Percentiles rank a stretch among this genome's conserved stretches.
These are phyloP conservation scores for Athalia rosae DNA, from an alignment of 2,888 invertebrate species.

Conservation along the genomic window DNA sequence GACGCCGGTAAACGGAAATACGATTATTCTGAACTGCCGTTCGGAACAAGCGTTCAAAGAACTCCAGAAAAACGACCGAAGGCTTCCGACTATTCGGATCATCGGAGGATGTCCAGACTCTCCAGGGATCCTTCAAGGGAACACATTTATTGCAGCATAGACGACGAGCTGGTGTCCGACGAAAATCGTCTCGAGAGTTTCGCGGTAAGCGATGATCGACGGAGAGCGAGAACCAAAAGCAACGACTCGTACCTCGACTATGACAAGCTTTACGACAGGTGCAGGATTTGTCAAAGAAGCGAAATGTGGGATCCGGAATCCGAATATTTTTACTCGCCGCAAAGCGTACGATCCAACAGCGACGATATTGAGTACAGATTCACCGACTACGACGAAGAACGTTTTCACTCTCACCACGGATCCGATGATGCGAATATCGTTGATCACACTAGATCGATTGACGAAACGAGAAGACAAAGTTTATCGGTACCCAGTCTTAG, in stretches of 20 bases:
- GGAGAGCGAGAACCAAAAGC: slow-evolving; percentile 62
- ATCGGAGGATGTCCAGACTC: slow-evolving; percentile 2
- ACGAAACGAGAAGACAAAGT: slow-evolving; percentile 50
- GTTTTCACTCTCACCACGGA: slow-evolving; percentile 28
- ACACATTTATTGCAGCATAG: slow-evolving; percentile 76
- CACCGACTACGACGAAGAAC: slow-evolving; percentile 47
- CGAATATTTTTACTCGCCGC: slow-evolving; percentile 50
- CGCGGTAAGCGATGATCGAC: slow-evolving; percentile 20
- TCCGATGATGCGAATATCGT: not conserved
- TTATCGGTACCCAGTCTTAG: slow-evolving; percentile 55
- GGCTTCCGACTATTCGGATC: slow-evolving; percentile 23
- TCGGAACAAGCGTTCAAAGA: slow-evolving; percentile 52
- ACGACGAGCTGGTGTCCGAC: slow-evolving; percentile 74
- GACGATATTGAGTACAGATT: slow-evolving; percentile 46
- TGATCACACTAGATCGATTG: slow-evolving; percentile 1
- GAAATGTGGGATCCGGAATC: slow-evolving; percentile 23
- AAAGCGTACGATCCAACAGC: not conserved
- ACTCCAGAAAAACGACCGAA: slow-evolving; percentile 57
- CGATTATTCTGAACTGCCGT: slow-evolving; percentile 56
- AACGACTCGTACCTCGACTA: slow-evolving; percentile 65
- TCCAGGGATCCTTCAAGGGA: slow-evolving; percentile 55
- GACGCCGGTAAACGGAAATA: slow-evolving; percentile 61
- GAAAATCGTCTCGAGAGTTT: slow-evolving; percentile 42
- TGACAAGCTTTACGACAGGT: slow-evolving; percentile 57
- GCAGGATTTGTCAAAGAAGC: slow-evolving; percentile 8